Conservation (phyloP, 2,888 invertebrate species). For the Leucania comma region DNA sequence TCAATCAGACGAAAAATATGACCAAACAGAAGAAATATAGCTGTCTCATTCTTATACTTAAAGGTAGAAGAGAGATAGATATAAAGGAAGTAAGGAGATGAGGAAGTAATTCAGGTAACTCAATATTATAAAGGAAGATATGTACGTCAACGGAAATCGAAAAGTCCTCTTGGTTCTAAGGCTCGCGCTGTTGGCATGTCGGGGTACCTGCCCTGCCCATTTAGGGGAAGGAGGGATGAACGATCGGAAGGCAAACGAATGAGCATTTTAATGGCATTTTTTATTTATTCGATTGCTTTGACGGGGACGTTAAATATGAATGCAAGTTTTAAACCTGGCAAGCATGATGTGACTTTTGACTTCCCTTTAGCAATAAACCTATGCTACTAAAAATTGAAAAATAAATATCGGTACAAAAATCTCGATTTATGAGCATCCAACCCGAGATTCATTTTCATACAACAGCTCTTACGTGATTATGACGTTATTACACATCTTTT, state of each 20-base stretch:
- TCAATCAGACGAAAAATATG: conserved; percentile 14
- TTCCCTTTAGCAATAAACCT: not conserved
- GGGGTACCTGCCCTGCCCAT: conserved; percentile 7
- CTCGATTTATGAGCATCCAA: no score
- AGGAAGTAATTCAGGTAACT: conserved; percentile 73
- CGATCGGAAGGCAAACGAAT: conserved; percentile 31
- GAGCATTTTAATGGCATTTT: conserved; percentile 23
- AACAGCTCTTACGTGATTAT: no score
- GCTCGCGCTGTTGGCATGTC: conserved; percentile 13
- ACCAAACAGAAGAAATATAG: not conserved
- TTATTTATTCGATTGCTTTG: conserved; percentile 3
- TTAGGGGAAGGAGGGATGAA: conserved; percentile 3
- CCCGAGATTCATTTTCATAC: no score
- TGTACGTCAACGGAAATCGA: conserved; percentile 75
- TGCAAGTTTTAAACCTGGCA: not conserved
- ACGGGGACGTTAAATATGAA: not conserved
- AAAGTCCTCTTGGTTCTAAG: conserved; percentile 61
- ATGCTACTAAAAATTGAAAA: no score
- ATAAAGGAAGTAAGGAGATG: conserved; percentile 51
- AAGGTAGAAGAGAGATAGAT: conserved; percentile 45
- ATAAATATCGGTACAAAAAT: no score
- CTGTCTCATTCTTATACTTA: conserved; percentile 6
- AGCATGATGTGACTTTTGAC: not conserved
- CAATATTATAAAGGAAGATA: conserved; percentile 76
- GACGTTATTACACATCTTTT: no score